Evolutionary conservation across 2,888 invertebrate species (phyloP), one percentile per base, ranked within the genome.

Genomic region (Catocala sponsa): DNA sequence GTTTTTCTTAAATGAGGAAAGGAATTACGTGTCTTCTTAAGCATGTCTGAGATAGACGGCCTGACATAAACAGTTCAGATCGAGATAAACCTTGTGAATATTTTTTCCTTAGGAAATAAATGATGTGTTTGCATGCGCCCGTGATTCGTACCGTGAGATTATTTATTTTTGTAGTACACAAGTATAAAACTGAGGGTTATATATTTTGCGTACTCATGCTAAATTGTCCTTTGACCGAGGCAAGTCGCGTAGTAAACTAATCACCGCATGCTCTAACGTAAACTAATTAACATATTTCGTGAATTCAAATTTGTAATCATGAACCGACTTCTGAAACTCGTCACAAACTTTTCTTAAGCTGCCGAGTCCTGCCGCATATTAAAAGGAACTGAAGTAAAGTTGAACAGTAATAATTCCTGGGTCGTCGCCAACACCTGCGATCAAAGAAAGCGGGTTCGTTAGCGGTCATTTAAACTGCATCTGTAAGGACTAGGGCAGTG

Each of bases 401-500:
- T 43, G 13, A 7, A 11, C 56, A 50, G 55, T 57, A 53, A 59
- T 55, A 59, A 63, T 13, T n/a, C 13, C 42, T 54, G 57, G 51
- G 49, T 25, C 46, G 5, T 49, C 50, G 55, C 55, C 49, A 69
- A 51, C 55, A 62, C 53, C 59, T 68, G 62, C 41, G 25, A 33
- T 53, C 13, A 57, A 56, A 59, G 43, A 49, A 59, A 32, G 12
- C n/a, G 41, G 55, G 62, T 74, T 75, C 73, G 74, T 76, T 77
- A 72, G 70, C 43, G 63, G 72, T 76, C 80, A 82, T 83, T 82
- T 88, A 87, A 87, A 83, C 82, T 88, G 90, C 90, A 90, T 84
- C 82, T 83, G 69, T 79, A 79, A 87, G 86, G 87, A 91, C 87
- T 91, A 88, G 92, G 92, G 80, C 92, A 91, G 90, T 94, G 94